Evolutionary conservation across 1,140 invertebrate genomes (phyloP).

Genomic region (Cydia splendana): DNA sequence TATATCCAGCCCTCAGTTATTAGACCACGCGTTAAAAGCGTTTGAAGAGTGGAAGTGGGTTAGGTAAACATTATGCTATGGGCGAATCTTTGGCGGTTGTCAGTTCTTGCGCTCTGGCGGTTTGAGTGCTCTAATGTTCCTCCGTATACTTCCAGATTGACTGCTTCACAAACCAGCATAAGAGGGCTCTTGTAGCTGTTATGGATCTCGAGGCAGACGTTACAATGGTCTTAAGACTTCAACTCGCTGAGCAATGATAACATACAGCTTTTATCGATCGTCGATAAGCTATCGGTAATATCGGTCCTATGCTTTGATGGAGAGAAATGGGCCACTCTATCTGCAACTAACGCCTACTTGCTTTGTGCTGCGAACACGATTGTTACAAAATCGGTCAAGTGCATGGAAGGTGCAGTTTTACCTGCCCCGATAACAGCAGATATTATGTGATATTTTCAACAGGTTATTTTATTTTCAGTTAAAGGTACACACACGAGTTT

Average conservation of each 20-base stretch:
- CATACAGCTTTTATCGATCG: constrained; percentile 56
- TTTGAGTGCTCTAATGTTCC: background rate
- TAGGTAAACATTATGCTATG: constrained; percentile 35
- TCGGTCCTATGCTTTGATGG: constrained; percentile 48
- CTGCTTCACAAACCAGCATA: background rate
- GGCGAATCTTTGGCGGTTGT: constrained; percentile 30
- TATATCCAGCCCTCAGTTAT: constrained; percentile 25
- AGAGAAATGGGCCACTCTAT: constrained; percentile 64
- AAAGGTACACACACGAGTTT: no score
- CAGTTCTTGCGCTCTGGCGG: constrained; percentile 32
- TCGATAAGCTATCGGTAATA: constrained; percentile 67
- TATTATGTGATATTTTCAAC: background rate
- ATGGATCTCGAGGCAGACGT: background rate
- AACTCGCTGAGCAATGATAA: background rate
- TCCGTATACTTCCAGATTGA: constrained; percentile 23
- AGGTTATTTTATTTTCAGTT: background rate
- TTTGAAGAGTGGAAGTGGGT: constrained; percentile 15
- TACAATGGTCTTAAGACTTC: background rate
- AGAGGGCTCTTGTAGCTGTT: background rate
- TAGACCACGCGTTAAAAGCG: constrained; percentile 33
- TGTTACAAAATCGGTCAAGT: constrained; percentile 11
- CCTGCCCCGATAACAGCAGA: background rate
- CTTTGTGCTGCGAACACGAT: constrained; percentile 35
- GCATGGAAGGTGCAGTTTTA: constrained; percentile 2
- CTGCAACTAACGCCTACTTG: constrained; percentile 48